A percentile compares a stretch with the other conserved stretches of the same genome.
Evolutionary conservation across 1,140 invertebrate genomes (phyloP).

Genomic region (Lordiphosa mommai): DNA sequence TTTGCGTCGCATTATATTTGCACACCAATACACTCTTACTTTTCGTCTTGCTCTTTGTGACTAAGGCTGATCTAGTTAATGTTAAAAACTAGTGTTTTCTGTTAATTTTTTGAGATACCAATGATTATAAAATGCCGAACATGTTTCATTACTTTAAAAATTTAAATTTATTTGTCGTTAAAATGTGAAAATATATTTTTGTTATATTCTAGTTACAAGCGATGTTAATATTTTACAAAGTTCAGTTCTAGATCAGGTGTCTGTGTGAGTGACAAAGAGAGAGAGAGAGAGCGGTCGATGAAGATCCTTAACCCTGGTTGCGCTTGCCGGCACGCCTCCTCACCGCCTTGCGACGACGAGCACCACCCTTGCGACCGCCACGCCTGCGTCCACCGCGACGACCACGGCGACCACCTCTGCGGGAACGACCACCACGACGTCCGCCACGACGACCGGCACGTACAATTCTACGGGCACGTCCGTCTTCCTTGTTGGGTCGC

Average conservation of each 20-base stretch:
- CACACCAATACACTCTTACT: too few relatives aligned
- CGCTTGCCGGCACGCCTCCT: conserved; percentile 37
- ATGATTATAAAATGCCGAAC: too few relatives aligned
- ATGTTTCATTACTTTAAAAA: too few relatives aligned
- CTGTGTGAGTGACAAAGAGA: too few relatives aligned
- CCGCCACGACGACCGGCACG: conserved; percentile 34
- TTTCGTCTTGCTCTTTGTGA: too few relatives aligned
- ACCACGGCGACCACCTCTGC: conserved; percentile 10
- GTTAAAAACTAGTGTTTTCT: too few relatives aligned
- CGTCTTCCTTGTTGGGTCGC: conserved; percentile 42
- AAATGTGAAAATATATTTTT: conserved; percentile 51
- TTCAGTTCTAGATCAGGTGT: conserved; percentile 10
- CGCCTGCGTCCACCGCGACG: conserved; percentile 16
- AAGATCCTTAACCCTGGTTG: conserved; percentile 25
- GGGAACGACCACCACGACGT: conserved; percentile 21
- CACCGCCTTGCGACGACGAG: conserved; percentile 26
- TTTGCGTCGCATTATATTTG: too few relatives aligned
- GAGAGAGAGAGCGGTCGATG: neutral
- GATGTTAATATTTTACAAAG: conserved; percentile 4
- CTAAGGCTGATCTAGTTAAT: too few relatives aligned
- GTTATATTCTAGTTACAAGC: neutral
- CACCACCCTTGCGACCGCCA: conserved; percentile 34
- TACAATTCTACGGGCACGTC: conserved; percentile 52
- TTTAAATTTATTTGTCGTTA: conserved; percentile 7
- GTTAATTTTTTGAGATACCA: too few relatives aligned